Base-by-base conservation (phyloP, 1,140 invertebrate genomes). In the Trachelipus rathkii region DNA sequence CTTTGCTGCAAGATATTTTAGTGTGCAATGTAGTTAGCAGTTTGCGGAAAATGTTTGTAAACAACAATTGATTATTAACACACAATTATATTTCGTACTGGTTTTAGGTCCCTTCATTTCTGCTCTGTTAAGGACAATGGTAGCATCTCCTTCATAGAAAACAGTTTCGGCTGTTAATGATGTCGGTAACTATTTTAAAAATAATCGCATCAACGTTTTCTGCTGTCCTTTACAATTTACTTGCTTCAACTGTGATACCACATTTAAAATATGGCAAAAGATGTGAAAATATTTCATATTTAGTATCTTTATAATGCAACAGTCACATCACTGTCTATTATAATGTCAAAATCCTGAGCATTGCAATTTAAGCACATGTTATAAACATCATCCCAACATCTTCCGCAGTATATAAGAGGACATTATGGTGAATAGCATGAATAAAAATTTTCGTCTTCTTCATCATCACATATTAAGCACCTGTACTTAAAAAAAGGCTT, bases 331-430 rank as follows among this genome's bases (percentile, higher is more conserved):
- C 46, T 50, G 46, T 50, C 46, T 10, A 50, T 50, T 10, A 15
- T 50, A 10, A 50, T 10, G 15, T 50, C 46, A 50, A 50, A 50
- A 50, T 15, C 15, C 9, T 50, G 9, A 50, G 46, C 9, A 15
- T 15, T 50, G n/a, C 73, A 74, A 50, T 74, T 74, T n/a, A 74
- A 23, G 43, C 73, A 74, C 10, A 24, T 68, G 4, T 68, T 43
- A 13, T 44, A n/a, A 3, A 74, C 73, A 67, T 74, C 73, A 7
- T 10, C 44, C 73, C 73, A 74, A 74, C 73, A 74, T 7, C 46
- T 21, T 3, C 45, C 7, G n/a, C 73, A 74, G 73, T 74, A 74
- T 0, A 74, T 4, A 53, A 74, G 60, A 1, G 13, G 53, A 67
- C 73, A 74, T 19, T 11, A 60, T 8, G 73, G 15, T 2, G 8